These are phyloP conservation scores for Lycia hirtaria DNA, from an alignment of 2,888 invertebrate species.

Conservation along the genomic window DNA sequence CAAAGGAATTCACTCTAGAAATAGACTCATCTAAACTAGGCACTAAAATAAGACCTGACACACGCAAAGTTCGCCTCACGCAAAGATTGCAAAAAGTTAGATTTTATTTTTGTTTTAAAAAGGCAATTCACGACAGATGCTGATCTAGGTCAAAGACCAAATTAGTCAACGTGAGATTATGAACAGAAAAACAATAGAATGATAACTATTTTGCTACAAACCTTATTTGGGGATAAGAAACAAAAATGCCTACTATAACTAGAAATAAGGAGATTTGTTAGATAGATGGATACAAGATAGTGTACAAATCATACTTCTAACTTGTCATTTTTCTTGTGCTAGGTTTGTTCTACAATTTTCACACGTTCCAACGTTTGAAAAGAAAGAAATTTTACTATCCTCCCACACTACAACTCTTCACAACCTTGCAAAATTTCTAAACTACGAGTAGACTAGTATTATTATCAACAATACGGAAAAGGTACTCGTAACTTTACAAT, in stretches of 20 bases:
- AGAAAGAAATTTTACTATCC: no score
- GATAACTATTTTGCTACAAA: constrained; percentile 18
- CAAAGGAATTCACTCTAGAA: constrained; percentile 28
- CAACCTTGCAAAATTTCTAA: no score
- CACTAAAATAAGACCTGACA: constrained; percentile 32
- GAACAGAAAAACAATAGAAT: constrained; percentile 36
- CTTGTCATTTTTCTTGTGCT: no score
- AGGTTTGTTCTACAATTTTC: no score
- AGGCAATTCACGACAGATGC: constrained; percentile 28
- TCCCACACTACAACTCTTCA: no score
- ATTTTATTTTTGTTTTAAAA: constrained; percentile 9
- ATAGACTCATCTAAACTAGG: constrained; percentile 33
- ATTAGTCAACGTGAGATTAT: constrained; percentile 22
- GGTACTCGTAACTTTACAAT: no score
- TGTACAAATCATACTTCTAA: no score
- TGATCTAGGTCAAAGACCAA: constrained; percentile 36
- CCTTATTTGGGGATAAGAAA: constrained; percentile 22
- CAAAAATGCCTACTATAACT: background rate
- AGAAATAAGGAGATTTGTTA: no score
- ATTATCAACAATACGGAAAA: no score
- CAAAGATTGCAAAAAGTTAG: constrained; percentile 22
- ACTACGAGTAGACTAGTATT: no score
- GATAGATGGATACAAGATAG: no score
- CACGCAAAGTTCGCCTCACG: constrained; percentile 26
- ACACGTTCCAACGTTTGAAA: no score